These are phyloP conservation scores for Aproaerema taeniolella DNA, from an alignment of 2,888 invertebrate genomes.

Conservation along the genomic window DNA sequence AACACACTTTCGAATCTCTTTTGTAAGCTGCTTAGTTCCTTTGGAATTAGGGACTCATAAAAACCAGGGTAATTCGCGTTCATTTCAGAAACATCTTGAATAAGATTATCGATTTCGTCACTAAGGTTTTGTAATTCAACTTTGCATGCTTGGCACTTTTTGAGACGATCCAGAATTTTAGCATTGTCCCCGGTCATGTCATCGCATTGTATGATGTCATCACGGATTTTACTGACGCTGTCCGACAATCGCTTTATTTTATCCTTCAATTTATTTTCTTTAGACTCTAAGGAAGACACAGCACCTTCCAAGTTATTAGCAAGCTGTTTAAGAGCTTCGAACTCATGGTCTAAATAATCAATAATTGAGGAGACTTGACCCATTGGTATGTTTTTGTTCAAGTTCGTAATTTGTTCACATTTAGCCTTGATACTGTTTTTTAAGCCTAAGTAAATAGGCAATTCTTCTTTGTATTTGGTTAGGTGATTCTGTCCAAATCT, in stretches of 20 bases:
- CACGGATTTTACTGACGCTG: slow-evolving; percentile 84
- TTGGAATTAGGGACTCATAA: slow-evolving; percentile 85
- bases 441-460: slow-evolving; percentile 86
- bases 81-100: slow-evolving; percentile 83
- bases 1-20: slow-evolving; percentile 89
- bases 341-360: slow-evolving; percentile 84
- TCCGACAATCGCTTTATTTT: slow-evolving; percentile 85
- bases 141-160: slow-evolving; percentile 85
- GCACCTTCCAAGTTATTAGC: slow-evolving; percentile 86
- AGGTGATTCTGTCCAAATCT: slow-evolving; percentile 88
- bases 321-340: slow-evolving; percentile 83
- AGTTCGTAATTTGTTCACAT: slow-evolving; percentile 85
- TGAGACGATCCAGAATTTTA: slow-evolving; percentile 87
- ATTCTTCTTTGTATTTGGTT: slow-evolving; percentile 90
- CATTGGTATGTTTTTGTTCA: slow-evolving; percentile 84
- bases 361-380: slow-evolving; percentile 82
- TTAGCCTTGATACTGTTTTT: slow-evolving; percentile 88
- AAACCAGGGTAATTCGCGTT: slow-evolving; percentile 86
- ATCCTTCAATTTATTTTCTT: slow-evolving; percentile 84
- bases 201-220: slow-evolving; percentile 92
- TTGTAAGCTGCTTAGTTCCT: slow-evolving; percentile 89
- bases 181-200: slow-evolving; percentile 92
- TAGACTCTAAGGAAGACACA: slow-evolving; percentile 84
- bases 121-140: slow-evolving; percentile 82
- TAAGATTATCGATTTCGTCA: slow-evolving; percentile 82